Base-by-base conservation (phyloP, 2,797 vertebrate species). In the Lophotriccus pileatus region DNA sequence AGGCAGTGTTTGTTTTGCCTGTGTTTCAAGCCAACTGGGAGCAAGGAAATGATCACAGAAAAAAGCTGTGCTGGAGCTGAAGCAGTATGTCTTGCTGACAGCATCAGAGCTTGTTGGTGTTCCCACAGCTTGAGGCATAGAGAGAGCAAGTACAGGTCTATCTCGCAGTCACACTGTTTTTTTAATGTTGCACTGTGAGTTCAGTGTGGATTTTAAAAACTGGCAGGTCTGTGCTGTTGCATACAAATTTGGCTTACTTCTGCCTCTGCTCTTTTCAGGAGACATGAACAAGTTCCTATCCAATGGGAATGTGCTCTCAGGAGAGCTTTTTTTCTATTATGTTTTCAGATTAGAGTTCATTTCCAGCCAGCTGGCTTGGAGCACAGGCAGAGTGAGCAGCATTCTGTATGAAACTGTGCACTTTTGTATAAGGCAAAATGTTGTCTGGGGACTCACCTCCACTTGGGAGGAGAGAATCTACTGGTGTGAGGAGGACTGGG, bases 301-400 rank as follows among this genome's bases (percentile, higher is more conserved):
- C 85, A 90, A 88, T 73, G 47, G 50, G 43, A 91, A 86, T 78
- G 39, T 84, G 39, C 55, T 89, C 46, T 91, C 43, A 27, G 58
- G 84, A 53, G 46, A 72, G 58, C 14, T 72, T 87, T 86, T 59
- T 75, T 78, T 43, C 39, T 84, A 1, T 68, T 83, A 20, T 10
- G 36, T 68, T 66, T 84, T 94, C 58, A 72, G 66, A 59, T 90
- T 87, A 36, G 58, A 10, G 37, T 59, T 74, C 3, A 2, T 81
- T 94, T 80, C 73, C n/a, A 60, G 87, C 94, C 93, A 95, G 73
- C 76, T 95, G 94, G 72, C 82, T 94, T 70, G 41, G 46, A 91
- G 43, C 66, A 47, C 49, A 59, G 84, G 66, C 82, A 78, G 75
- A 60, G 22, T 12, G 36, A 93, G 73, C 46, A 72, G 69, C 2